Conservation (phyloP, 2,888 invertebrate genomes). For the Maniola hyperantus region DNA sequence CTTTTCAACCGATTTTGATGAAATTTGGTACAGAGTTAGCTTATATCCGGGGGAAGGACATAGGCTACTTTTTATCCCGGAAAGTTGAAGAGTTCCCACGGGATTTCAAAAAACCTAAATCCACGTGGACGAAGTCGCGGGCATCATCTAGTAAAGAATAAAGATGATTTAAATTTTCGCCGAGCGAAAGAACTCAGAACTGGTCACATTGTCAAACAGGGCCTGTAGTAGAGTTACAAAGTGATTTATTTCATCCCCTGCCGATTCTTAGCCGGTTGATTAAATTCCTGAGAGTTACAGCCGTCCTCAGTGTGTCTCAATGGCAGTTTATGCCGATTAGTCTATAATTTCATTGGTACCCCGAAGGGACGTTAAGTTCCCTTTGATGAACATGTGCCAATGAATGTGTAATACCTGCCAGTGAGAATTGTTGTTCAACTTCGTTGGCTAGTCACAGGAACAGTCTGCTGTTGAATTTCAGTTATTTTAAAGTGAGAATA, state of each 20-base stretch:
- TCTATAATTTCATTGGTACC: constrained; percentile 61
- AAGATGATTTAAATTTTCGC: too few species aligned
- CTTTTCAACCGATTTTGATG: too few species aligned
- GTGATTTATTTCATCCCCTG: constrained; percentile 62
- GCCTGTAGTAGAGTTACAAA: constrained; percentile 41
- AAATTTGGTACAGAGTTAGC: too few species aligned
- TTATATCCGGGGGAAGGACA: too few species aligned
- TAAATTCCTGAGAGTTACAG: constrained; percentile 67
- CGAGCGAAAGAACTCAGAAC: constrained; percentile 23
- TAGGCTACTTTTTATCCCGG: too few species aligned
- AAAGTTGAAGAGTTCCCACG: too few species aligned
- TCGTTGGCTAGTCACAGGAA: neutral
- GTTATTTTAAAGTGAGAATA: too few species aligned
- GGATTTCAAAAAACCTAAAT: too few species aligned
- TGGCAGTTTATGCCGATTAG: constrained; percentile 70
- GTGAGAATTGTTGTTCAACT: constrained; percentile 18
- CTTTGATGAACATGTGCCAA: constrained; percentile 22
- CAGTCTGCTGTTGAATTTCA: too few species aligned
- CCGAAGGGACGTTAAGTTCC: constrained; percentile 22
- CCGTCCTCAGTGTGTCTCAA: constrained; percentile 59
- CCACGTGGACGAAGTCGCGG: too few species aligned
- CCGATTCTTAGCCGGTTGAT: constrained; percentile 72
- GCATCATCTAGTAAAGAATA: too few species aligned
- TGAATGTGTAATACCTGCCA: constrained; percentile 19
- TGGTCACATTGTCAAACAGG: constrained; percentile 37